Evolutionary conservation across 2,888 invertebrate species (phyloP), one percentile per base, ranked within the genome.

Genomic region (Apoderus coryli): DNA sequence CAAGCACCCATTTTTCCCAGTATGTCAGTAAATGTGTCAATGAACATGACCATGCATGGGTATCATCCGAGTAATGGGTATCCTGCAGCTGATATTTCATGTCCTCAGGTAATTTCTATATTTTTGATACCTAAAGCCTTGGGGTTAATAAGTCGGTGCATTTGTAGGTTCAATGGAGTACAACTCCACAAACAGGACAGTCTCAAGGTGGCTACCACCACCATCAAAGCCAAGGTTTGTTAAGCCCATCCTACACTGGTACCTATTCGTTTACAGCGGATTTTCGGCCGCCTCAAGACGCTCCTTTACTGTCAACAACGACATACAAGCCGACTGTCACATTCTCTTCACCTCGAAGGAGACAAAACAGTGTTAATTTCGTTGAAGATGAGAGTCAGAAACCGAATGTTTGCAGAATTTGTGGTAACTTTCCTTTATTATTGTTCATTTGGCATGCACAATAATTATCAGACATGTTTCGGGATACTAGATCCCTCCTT

Each of bases 21-120:
- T 48, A 92, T 93, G 92, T 88, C 86, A 49, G 90, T 93, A 42
- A 93, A 93, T 53, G 89, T 93, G 0, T 85, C 84, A 45, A 93
- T 93, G 92, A 92, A 90, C 57, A 93, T 93, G 92, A 92, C 92
- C 33, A 90, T 92, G 80, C 88, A 88, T 42, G 76, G 76, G 2
- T 76, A 76, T 44, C 69, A 69, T 49, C 59, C 48, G 43, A 61
- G 50, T 53, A 36, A 41, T 9, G 50, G 45, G 12, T 55, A 56
- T 39, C 50, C 54, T 12, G 58, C 55, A 2, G 61, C 69, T 0
- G 72, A 72, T 40, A 65, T 73, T 44, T 59, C 69, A 2, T 78
- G 77, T 49, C 74, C 78, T 4, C 78, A 77, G 66, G 76, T 76
- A 53, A 42, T n/a, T n/a, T n/a, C n/a, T n/a, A n/a, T n/a, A n/a